Percentiles rank a stretch among this genome's conserved stretches.
These are phyloP conservation scores for Pedetes capensis DNA, from an alignment of 2,113 vertebrate genomes.

Conservation along the genomic window DNA sequence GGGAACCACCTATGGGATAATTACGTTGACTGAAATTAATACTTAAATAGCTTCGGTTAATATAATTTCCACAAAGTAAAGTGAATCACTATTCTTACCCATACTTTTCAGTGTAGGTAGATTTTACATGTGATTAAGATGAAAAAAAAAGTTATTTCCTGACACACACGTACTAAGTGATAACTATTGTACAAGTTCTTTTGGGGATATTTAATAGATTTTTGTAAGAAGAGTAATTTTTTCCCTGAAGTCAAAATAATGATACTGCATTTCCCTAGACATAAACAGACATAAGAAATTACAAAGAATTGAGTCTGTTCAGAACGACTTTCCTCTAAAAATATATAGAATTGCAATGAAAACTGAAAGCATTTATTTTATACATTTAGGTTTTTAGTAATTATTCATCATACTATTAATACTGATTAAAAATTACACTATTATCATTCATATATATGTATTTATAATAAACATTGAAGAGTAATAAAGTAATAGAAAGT, in stretches of 20 bases:
- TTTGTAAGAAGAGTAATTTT: neutral
- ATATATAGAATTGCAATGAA: neutral
- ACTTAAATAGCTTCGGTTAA: slow-evolving; percentile 63
- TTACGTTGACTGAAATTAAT: slow-evolving; percentile 54
- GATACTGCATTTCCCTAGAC: neutral
- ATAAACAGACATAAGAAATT: neutral
- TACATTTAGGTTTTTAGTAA: neutral
- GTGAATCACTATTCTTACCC: neutral
- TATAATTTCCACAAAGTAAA: slow-evolving; percentile 57
- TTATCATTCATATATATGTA: neutral
- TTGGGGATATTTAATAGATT: neutral
- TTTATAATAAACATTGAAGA: neutral
- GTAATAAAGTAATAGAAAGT: neutral
- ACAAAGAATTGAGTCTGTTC: neutral
- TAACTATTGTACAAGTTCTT: neutral
- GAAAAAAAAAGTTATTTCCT: neutral
- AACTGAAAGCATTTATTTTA: neutral
- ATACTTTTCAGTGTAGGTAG: neutral
- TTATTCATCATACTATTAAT: neutral
- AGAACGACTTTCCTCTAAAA: slow-evolving; percentile 25
- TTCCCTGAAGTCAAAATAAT: neutral
- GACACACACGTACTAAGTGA: neutral
- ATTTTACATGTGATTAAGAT: neutral
- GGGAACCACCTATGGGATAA: slow-evolving; percentile 57
- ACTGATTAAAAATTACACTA: neutral